Base-by-base conservation (phyloP, 2,797 vertebrate species). In the Myotis myotis region DNA sequence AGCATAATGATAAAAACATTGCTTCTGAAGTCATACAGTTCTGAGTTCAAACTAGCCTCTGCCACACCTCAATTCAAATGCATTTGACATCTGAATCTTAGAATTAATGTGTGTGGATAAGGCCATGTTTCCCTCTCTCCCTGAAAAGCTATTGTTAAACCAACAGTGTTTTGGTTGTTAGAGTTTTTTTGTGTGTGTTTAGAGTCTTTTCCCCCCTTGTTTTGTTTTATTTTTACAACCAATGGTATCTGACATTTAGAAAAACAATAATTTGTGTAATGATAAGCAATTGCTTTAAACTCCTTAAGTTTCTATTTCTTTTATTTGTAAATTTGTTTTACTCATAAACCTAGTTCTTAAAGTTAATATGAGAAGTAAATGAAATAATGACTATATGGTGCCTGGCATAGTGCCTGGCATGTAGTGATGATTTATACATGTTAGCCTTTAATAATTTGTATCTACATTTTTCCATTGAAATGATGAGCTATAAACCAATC, bases 401-500 rank as follows among this genome's bases (percentile, higher is more conserved):
- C 38, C 53, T 57, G 44, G 30, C 55, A 91, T 51, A 38, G 28
- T 44, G 16, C 23, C 74, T 93, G 51, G 23, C 23, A 49, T 53
- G 20, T 70, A 87, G 6, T 76, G 49, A 78, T 74, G 74, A 76
- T 81, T 93, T 71, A 81, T 51, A 62, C 71, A 75, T 64, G 10
- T 41, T 76, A 60, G 30, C 22, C n/a, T 72, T 95, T 78, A 93
- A 49, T 71, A 68, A 93, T 75, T 66, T 75, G 22, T 88, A 64
- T 41, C 30, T 60, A 38, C 38, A 91, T 57, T 82, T 91, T 79
- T 89, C n/a, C 36, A 82, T 20, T 78, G 28, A 89, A 49, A 89
- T 33, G 15, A 82, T 89, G 62, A 94, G 86, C 93, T 89, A 86
- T 62, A 79, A 82, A 91, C 66, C 53, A n/a, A 22, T 76, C 16